These are phyloP conservation scores for Aegypius monachus DNA, from an alignment of 2,113 vertebrate species.

Conservation along the genomic window DNA sequence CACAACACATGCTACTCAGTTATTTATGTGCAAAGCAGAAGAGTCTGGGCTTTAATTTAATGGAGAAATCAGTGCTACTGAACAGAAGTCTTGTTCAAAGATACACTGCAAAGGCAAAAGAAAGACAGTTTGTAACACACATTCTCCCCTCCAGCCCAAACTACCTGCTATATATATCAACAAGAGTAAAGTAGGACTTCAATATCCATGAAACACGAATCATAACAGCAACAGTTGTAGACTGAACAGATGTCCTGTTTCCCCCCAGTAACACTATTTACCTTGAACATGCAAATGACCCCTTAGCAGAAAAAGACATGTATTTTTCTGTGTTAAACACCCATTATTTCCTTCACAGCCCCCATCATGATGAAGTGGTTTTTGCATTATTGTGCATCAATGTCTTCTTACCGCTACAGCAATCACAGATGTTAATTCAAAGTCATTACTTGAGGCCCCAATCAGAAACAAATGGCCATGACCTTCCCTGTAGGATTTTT, in stretches of 20 bases:
- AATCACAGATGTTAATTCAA: constrained; percentile 29
- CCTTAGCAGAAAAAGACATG: not conserved
- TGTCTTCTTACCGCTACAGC: not conserved
- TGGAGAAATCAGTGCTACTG: not conserved
- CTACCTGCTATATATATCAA: not conserved
- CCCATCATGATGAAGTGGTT: not conserved
- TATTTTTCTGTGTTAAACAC: not conserved
- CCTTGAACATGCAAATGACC: not conserved
- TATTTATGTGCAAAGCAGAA: not conserved
- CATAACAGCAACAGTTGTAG: not conserved
- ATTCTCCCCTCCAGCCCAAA: not conserved
- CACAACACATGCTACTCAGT: not conserved
- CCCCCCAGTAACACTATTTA: not conserved
- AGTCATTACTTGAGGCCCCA: constrained; percentile 4
- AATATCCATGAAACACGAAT: not conserved
- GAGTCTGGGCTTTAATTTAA: not conserved
- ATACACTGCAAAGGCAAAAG: not conserved
- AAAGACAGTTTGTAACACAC: not conserved
- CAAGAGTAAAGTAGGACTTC: not conserved
- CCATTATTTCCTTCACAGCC: constrained; percentile 2
- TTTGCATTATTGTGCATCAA: constrained; percentile 1
- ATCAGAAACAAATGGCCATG: not conserved
- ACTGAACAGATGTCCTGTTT: not conserved
- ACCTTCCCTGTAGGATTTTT: constrained; percentile 14
- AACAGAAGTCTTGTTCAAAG: not conserved